phyloP scores from a whole-genome alignment of 2,888 invertebrate genomes.

The Endomychus coccineus region DNA sequence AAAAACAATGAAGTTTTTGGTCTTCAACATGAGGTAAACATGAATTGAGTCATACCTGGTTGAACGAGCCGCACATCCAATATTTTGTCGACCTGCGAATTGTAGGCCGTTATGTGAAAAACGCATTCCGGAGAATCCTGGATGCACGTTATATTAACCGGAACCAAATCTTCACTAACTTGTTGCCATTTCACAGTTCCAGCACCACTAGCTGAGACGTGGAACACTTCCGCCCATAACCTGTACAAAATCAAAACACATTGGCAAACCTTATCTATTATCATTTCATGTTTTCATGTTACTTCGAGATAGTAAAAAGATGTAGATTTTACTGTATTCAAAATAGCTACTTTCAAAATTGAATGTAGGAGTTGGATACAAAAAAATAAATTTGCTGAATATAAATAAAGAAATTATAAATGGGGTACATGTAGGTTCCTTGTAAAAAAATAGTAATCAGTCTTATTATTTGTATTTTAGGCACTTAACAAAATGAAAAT shows the following conservation, averaged over 20 bases:
- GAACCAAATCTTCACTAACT: constrained; percentile 95
- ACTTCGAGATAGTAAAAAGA: no score
- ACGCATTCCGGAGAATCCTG: constrained; percentile 94
- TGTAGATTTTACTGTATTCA: no score
- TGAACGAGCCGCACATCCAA: constrained; percentile 94
- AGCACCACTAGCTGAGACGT: constrained; percentile 88
- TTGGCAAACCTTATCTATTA: no score
- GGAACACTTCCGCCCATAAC: constrained; percentile 98
- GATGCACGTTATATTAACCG: constrained; percentile 96
- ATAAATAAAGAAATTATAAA: no score
- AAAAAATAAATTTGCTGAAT: no score
- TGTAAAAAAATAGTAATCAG: no score
- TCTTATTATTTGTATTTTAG: no score
- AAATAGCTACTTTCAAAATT: no score
- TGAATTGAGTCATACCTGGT: constrained; percentile 71
- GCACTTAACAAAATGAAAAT: no score
- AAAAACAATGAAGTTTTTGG: background rate
- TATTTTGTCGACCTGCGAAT: constrained; percentile 97
- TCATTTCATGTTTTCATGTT: no score
- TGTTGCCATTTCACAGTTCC: constrained; percentile 96
- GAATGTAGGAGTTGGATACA: no score
- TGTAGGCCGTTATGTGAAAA: constrained; percentile 98
- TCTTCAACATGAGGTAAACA: background rate
- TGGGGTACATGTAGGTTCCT: no score
- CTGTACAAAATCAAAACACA: constrained; percentile 52